These are phyloP conservation scores for Macrochelys suwanniensis DNA, from an alignment of 2,797 vertebrate genomes.

Conservation along the genomic window DNA sequence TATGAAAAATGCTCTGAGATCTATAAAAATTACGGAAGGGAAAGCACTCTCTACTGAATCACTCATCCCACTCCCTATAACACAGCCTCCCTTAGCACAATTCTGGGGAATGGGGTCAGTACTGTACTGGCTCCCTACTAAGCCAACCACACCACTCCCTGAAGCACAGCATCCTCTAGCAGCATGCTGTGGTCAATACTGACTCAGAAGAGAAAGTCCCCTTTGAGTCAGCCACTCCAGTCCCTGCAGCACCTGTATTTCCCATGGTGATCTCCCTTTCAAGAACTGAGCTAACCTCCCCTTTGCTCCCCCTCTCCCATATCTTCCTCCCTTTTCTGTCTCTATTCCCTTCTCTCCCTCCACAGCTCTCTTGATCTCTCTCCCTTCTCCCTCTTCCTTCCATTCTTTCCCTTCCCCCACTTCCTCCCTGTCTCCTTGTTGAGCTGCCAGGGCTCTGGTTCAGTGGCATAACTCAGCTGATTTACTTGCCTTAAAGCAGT, in stretches of 20 bases:
- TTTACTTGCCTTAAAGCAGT: conserved; percentile 45
- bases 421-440: background rate
- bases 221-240: background rate
- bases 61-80: background rate
- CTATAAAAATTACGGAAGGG: background rate
- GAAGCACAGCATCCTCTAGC: background rate
- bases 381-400: background rate
- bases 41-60: background rate
- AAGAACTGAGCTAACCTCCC: background rate
- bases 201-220: background rate
- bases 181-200: background rate
- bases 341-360: conserved; percentile 3
- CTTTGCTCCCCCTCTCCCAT: conserved; percentile 5
- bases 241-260: background rate
- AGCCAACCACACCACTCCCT: background rate
- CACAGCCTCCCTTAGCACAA: background rate
- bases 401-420: background rate
- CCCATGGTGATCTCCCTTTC: background rate
- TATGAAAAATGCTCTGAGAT: background rate
- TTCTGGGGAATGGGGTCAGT: background rate
- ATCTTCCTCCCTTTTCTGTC: background rate
- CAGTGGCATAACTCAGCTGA: conserved; percentile 32
- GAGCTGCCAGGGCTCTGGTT: conserved; percentile 21
- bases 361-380: background rate
- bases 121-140: background rate